These are phyloP conservation scores for Corapipo altera DNA, from an alignment of 2,113 vertebrate genomes.

Conservation along the genomic window DNA sequence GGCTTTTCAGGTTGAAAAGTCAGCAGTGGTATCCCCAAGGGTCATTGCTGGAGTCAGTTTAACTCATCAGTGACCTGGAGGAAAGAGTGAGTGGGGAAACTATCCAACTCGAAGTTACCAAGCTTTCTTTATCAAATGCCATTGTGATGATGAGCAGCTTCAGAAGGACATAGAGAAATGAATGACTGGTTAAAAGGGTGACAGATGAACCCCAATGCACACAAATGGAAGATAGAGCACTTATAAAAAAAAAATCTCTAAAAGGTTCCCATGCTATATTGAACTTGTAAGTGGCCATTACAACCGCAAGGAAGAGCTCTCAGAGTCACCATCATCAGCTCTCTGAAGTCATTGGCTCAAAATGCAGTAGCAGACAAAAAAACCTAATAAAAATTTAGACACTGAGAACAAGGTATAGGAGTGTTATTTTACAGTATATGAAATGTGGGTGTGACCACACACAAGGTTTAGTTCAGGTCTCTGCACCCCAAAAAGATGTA, in stretches of 20 bases:
- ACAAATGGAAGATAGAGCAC: neutral
- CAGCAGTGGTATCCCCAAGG: neutral
- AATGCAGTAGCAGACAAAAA: neutral
- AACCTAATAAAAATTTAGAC: neutral
- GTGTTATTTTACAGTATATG: neutral
- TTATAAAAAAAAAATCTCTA: neutral
- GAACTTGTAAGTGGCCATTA: neutral
- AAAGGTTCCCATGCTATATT: accelerated
- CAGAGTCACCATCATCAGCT: neutral
- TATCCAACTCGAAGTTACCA: neutral
- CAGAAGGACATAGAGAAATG: neutral
- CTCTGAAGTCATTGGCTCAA: neutral
- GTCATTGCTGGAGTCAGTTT: neutral
- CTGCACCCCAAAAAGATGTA: neutral
- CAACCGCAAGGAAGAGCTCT: neutral
- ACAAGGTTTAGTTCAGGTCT: neutral
- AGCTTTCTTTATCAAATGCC: neutral
- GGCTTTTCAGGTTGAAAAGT: neutral
- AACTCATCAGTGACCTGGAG: neutral
- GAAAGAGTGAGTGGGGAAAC: neutral
- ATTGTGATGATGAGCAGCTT: neutral
- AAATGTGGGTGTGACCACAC: neutral
- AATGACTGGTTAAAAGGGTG: neutral
- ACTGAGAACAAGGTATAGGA: neutral
- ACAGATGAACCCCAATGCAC: neutral